Evolutionary conservation across 2,113 vertebrate genomes (phyloP), one percentile per base, ranked within the genome.

Genomic region (Scartelaos histophorus): DNA sequence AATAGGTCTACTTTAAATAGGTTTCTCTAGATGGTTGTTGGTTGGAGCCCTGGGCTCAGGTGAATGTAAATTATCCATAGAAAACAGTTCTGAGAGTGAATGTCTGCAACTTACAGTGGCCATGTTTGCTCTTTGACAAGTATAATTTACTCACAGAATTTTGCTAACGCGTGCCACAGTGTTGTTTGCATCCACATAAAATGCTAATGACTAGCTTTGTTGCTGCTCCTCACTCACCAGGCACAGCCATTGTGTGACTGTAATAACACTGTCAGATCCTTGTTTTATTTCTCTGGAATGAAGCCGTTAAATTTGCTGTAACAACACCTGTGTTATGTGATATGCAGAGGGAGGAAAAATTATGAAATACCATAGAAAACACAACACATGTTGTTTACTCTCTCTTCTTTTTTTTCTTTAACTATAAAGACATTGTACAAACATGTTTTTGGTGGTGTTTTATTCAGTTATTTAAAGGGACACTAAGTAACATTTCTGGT

Each of bases 101-200:
- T 49, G 53, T 56, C n/a, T 22, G 3, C 54, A 22, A 22, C 1
- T 7, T 35, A 34, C 29, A 34, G 60, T 62, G 60, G 25, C 29
- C 25, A 9, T 35, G 29, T 62, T 35, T 25, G 57, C 24, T 29
- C 57, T 19, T 62, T 35, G 13, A 24, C 70, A 17, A 56, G 16
- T 58, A 13, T 61, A 22, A 45, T 49, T 22, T 12, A 64, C 54
- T 51, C 16, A 51, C 47, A 51, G 16, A 7, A 1, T 16, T 49
- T 24, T 58, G 45, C 53, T 51, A 45, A 77, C 69, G 60, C 25
- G 60, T 15, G 35, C 3, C 67, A 56, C 24, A 24, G 47, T 56
- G 49, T 21, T 66, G 60, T 70, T 25, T 56, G 47, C 19, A 25
- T 69, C 4, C 13, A 25, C 43, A 66, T 66, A 56, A 62, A 69